A percentile compares a stretch with the other conserved stretches of the same genome.
Conservation (phyloP, 2,797 vertebrate species). For the Atherinosoma microstoma region DNA sequence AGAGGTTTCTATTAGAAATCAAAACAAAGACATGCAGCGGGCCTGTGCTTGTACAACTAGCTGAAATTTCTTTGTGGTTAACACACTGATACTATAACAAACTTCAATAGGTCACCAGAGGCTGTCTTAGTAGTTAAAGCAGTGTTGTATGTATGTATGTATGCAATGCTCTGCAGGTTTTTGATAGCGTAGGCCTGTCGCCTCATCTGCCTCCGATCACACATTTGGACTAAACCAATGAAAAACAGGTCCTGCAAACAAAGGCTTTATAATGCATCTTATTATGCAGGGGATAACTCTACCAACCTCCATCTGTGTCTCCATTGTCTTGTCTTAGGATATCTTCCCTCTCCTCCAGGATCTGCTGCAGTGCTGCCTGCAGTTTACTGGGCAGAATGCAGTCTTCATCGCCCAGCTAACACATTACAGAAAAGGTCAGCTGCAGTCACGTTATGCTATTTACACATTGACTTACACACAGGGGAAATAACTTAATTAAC, state of each 20-base stretch:
- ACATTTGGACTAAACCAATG: not conserved
- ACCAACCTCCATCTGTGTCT: conserved; percentile 71
- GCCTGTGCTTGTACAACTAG: too few species aligned
- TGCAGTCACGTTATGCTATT: conserved; percentile 4
- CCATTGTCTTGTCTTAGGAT: conserved; percentile 85
- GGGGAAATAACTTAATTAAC: not conserved
- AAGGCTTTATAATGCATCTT: not conserved
- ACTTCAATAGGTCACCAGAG: not conserved
- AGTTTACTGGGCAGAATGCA: conserved; percentile 96
- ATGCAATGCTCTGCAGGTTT: not conserved
- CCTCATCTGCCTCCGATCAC: not conserved
- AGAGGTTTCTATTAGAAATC: not conserved
- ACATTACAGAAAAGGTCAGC: conserved; percentile 28
- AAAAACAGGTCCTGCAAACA: not conserved
- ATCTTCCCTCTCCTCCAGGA: conserved; percentile 91
- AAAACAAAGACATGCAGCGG: not conserved
- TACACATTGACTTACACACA: not conserved
- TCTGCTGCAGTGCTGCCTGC: conserved; percentile 92
- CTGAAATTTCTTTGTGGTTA: not conserved
- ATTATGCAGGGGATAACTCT: not conserved
- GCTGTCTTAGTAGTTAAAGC: not conserved
- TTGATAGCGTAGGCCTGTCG: not conserved
- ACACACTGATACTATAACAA: not conserved
- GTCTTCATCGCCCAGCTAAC: conserved; percentile 93
- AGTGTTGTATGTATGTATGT: not conserved